These are phyloP conservation scores for Drosophila azteca DNA, from an alignment of 1,140 invertebrate genomes.

Conservation along the genomic window DNA sequence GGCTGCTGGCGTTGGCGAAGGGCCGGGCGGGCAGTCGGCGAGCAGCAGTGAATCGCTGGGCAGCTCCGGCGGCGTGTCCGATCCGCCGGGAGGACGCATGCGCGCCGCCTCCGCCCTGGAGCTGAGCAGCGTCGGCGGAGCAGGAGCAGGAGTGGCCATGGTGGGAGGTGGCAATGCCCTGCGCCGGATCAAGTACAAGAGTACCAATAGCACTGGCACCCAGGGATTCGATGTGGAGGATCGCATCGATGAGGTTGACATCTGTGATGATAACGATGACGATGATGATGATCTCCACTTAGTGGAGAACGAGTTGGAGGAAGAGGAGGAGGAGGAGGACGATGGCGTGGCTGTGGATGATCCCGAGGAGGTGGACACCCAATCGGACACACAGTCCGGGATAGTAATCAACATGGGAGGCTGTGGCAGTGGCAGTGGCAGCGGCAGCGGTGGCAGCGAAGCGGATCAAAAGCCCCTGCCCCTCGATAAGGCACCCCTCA, in stretches of 20 bases:
- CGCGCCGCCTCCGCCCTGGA: constrained; percentile 67
- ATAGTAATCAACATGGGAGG: constrained; percentile 60
- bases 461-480: constrained; percentile 21
- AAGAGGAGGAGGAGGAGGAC: constrained; percentile 41
- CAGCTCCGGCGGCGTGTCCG: constrained; percentile 14
- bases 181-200: constrained; percentile 77
- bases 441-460: constrained; percentile 4
- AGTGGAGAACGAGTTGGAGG: constrained; percentile 31
- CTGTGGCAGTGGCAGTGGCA: background rate
- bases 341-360: constrained; percentile 59
- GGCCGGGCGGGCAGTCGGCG: constrained; percentile 39
- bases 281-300: constrained; percentile 20
- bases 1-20: constrained; percentile 27
- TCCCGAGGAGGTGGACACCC: constrained; percentile 47
- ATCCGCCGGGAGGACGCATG: constrained; percentile 26
- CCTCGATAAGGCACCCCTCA: constrained; percentile 49
- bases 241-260: constrained; percentile 81
- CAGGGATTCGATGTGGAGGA: constrained; percentile 77
- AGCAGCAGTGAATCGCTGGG: constrained; percentile 75
- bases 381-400: constrained; percentile 63
- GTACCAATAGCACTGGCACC: constrained; percentile 71
- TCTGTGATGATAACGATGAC: constrained; percentile 53
- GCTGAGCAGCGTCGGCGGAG: constrained; percentile 42
- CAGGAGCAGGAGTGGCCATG: background rate
- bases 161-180: constrained; percentile 23